Conservation (phyloP, 2,113 vertebrate species). For the Brienomyrus brachyistius region DNA sequence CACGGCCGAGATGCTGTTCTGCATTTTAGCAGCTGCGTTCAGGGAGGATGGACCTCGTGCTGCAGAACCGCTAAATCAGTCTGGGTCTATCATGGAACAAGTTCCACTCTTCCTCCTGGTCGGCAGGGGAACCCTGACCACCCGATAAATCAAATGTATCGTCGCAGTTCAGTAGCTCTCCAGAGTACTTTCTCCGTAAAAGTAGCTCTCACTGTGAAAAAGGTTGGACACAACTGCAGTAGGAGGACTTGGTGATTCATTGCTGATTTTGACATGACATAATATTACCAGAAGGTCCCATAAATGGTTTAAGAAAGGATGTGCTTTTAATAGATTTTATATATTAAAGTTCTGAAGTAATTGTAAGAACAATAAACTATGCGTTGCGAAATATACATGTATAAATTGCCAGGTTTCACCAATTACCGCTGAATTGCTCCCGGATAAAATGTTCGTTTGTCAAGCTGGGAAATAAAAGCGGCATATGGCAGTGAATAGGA, state of each 20-base stretch:
- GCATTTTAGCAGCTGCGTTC: background rate
- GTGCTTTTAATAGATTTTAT: background rate
- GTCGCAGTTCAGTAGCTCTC: background rate
- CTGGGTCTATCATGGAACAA: background rate
- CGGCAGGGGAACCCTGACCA: background rate
- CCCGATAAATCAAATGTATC: background rate
- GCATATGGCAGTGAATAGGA: constrained; percentile 73
- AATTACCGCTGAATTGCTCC: background rate
- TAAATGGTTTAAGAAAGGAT: background rate
- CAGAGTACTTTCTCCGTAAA: background rate
- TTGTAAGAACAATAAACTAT: background rate
- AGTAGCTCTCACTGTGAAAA: background rate
- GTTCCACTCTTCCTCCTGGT: background rate
- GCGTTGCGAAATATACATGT: background rate
- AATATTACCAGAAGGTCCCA: background rate
- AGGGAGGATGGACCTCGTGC: background rate
- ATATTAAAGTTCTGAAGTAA: background rate
- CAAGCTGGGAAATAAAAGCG: constrained; percentile 53
- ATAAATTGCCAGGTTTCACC: background rate
- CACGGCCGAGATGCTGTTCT: background rate
- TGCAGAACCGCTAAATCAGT: background rate
- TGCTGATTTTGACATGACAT: background rate
- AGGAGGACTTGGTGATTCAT: background rate
- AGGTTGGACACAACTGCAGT: background rate
- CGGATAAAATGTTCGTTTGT: constrained; percentile 25